A percentile compares a stretch with the other conserved stretches of the same genome.
These are phyloP conservation scores for Dryadula phaetusa DNA, from an alignment of 2,888 invertebrate species.

Conservation along the genomic window DNA sequence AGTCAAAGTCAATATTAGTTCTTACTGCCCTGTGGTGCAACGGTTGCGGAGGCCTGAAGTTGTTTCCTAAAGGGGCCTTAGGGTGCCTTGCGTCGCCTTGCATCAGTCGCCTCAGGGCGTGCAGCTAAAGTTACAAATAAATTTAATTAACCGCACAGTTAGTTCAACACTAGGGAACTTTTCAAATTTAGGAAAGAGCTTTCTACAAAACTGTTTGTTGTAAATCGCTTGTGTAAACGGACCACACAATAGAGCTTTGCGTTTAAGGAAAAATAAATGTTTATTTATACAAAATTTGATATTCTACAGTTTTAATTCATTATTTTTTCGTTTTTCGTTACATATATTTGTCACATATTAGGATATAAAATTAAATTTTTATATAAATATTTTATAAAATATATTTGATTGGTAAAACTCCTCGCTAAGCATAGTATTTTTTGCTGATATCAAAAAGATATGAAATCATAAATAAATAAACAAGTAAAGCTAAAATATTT, in stretches of 20 bases:
- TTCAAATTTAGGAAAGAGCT: constrained; percentile 42
- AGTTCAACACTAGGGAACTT: constrained; percentile 48
- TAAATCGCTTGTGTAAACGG: constrained; percentile 22
- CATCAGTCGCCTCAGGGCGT: constrained; percentile 92
- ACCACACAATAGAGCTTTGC: constrained; percentile 1
- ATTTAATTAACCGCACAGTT: constrained; percentile 52
- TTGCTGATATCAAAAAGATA: too few relatives aligned
- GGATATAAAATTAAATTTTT: not conserved
- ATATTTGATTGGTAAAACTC: too few relatives aligned
- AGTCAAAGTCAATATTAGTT: constrained; percentile 98
- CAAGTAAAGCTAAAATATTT: too few relatives aligned
- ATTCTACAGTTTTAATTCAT: not conserved
- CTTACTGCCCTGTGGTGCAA: constrained; percentile 96
- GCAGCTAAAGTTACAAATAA: constrained; percentile 85
- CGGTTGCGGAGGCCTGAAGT: constrained; percentile 96
- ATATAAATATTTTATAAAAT: too few relatives aligned
- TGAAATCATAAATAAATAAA: too few relatives aligned
- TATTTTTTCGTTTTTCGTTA: too few relatives aligned
- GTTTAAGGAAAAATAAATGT: constrained; percentile 8
- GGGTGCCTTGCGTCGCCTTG: constrained; percentile 94
- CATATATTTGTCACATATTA: not conserved
- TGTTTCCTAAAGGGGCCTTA: constrained; percentile 96
- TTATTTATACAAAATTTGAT: not conserved
- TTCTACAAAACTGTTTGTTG: constrained; percentile 31
- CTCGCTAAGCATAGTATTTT: too few relatives aligned